Percentiles rank a stretch among this genome's conserved stretches.
These are phyloP conservation scores for Xanthorhoe spadicearia DNA, from an alignment of 2,888 invertebrate genomes.

Conservation along the genomic window DNA sequence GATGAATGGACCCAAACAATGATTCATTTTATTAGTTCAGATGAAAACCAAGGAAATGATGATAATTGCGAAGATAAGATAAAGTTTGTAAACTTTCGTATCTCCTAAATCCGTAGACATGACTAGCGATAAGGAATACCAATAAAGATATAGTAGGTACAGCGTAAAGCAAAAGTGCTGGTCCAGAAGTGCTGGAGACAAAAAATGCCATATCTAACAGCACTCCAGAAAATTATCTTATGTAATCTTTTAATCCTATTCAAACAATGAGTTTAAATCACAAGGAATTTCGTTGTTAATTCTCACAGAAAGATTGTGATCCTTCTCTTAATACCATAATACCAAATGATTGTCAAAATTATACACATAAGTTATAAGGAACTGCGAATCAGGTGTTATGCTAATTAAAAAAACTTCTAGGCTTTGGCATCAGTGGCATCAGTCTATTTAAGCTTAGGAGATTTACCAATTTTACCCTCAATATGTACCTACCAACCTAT, in stretches of 20 bases:
- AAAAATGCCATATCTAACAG: conserved; percentile 42
- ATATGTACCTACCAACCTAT: too few species aligned
- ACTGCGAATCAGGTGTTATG: too few species aligned
- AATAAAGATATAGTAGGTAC: conserved; percentile 47
- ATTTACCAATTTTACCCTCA: too few species aligned
- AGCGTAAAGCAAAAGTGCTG: too few species aligned
- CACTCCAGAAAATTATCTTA: conserved; percentile 12
- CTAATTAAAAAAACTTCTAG: too few species aligned
- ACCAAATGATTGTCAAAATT: not conserved
- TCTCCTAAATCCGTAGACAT: conserved; percentile 49
- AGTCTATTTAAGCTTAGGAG: too few species aligned
- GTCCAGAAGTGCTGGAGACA: conserved; percentile 17
- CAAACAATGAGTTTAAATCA: not conserved
- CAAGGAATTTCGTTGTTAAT: not conserved
- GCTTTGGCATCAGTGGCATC: too few species aligned
- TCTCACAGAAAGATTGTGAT: not conserved
- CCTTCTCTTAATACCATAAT: not conserved
- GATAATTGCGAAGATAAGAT: conserved; percentile 36
- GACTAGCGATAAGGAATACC: conserved; percentile 49
- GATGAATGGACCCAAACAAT: conserved; percentile 16
- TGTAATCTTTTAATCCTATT: conserved; percentile 8
- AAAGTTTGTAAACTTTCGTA: conserved; percentile 43
- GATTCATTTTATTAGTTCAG: conserved; percentile 30
- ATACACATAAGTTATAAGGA: too few species aligned
- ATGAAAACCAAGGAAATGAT: conserved; percentile 28